Percentiles rank a stretch among this genome's conserved stretches.
phyloP scores from a whole-genome alignment of 2,888 invertebrate genomes.

The Dasysyrphus tricinctus region DNA sequence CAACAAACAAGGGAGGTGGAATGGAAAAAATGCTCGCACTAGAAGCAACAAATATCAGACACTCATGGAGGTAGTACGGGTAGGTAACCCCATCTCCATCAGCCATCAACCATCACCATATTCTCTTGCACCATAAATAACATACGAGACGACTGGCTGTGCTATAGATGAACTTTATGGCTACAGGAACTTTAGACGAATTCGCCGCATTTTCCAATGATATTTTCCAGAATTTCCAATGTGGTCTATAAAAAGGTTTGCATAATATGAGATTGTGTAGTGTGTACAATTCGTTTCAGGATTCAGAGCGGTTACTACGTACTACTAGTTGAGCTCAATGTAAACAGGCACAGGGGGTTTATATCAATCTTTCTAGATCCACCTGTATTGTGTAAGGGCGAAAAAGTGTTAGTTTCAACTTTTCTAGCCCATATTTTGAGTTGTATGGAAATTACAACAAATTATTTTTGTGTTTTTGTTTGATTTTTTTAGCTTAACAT shows the following conservation, averaged over 20 bases:
- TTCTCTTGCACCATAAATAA: conserved; percentile 53
- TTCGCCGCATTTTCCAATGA: conserved; percentile 63
- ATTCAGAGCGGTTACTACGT: too few species aligned
- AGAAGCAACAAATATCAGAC: conserved; percentile 71
- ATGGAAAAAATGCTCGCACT: conserved; percentile 55
- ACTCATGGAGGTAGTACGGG: background rate
- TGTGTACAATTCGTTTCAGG: conserved; percentile 35
- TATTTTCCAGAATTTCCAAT: conserved; percentile 50
- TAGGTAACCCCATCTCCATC: background rate
- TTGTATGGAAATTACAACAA: too few species aligned
- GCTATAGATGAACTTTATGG: conserved; percentile 62
- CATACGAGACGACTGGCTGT: conserved; percentile 22
- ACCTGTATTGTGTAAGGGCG: too few species aligned
- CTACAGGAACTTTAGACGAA: conserved; percentile 23
- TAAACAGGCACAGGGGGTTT: too few species aligned
- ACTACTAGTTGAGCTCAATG: background rate
- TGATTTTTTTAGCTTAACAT: too few species aligned
- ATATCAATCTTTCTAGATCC: too few species aligned
- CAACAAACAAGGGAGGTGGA: conserved; percentile 52
- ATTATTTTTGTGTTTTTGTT: too few species aligned
- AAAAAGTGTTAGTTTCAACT: too few species aligned
- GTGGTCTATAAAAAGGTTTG: conserved; percentile 33
- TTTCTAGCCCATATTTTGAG: too few species aligned
- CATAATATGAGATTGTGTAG: background rate
- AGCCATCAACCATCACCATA: background rate